Percentiles rank a stretch among this genome's conserved stretches.
phyloP scores from a whole-genome alignment of 2,888 invertebrate genomes.

The Anaspis maculata region DNA sequence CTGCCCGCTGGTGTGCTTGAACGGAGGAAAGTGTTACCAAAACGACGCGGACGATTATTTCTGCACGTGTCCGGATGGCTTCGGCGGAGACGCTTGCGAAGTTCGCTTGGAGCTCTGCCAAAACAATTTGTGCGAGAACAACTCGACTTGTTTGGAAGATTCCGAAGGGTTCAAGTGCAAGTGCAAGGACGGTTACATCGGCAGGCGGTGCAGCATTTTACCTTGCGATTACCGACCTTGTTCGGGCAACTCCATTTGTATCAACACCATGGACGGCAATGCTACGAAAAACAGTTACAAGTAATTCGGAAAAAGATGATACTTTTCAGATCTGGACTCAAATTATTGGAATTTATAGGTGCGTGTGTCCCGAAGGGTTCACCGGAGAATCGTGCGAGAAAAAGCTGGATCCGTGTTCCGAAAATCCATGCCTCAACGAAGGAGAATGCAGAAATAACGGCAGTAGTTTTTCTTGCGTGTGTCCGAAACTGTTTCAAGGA shows the following conservation, averaged over 20 bases:
- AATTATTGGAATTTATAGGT: too few relatives aligned
- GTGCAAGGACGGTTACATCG: slow-evolving; percentile 46
- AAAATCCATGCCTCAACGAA: slow-evolving; percentile 38
- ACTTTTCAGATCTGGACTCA: slow-evolving; percentile 2
- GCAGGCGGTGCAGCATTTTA: slow-evolving; percentile 46
- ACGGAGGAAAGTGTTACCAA: slow-evolving; percentile 46
- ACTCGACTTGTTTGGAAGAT: slow-evolving; percentile 38
- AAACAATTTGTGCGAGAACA: slow-evolving; percentile 38
- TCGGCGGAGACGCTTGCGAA: slow-evolving; percentile 36
- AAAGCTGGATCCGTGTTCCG: slow-evolving; percentile 44
- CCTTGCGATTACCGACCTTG: slow-evolving; percentile 55
- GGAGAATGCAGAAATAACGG: slow-evolving; percentile 37
- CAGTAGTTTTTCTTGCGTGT: slow-evolving; percentile 43
- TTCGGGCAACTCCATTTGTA: slow-evolving; percentile 34
- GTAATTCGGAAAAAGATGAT: slow-evolving; percentile 22
- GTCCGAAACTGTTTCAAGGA: slow-evolving; percentile 45
- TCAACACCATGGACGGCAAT: slow-evolving; percentile 38
- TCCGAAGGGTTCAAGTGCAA: slow-evolving; percentile 42
- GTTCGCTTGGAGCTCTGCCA: slow-evolving; percentile 24
- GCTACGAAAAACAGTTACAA: slow-evolving; percentile 42
- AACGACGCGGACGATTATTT: slow-evolving; percentile 37
- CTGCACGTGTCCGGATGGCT: slow-evolving; percentile 40
- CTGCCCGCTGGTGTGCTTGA: slow-evolving; percentile 43
- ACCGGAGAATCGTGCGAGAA: slow-evolving; percentile 45
- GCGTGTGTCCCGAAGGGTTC: slow-evolving; percentile 49